phyloP scores from a whole-genome alignment of 2,888 invertebrate genomes.

The Lordiphosa andalusiaca region DNA sequence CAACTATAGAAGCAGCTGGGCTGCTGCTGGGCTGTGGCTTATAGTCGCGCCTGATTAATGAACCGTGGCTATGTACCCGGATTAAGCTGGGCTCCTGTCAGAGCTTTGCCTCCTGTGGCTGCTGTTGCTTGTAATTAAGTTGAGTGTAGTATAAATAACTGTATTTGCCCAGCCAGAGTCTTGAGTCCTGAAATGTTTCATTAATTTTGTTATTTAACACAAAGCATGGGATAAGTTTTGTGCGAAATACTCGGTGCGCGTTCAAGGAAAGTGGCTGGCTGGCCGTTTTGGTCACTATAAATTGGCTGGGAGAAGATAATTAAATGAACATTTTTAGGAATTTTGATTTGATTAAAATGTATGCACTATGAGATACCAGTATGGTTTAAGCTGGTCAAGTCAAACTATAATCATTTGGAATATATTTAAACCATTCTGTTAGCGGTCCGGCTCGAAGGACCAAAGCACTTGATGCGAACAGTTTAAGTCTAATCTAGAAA shows the following conservation, averaged over 20 bases:
- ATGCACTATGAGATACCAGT: no score
- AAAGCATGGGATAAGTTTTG: conserved; percentile 59
- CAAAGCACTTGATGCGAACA: no score
- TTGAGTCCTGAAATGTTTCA: conserved; percentile 60
- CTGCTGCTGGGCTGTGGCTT: conserved; percentile 48
- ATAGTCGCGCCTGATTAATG: conserved; percentile 71
- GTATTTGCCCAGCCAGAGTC: conserved; percentile 52
- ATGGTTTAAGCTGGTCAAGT: no score
- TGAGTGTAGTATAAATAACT: conserved; percentile 72
- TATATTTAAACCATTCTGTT: no score
- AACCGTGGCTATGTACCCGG: conserved; percentile 69
- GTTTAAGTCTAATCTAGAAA: no score
- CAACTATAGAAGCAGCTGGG: conserved; percentile 14
- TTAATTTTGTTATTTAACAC: conserved; percentile 70
- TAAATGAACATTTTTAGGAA: conserved; percentile 3
- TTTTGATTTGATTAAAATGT: no score
- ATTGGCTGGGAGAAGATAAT: neutral
- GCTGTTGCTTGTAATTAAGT: conserved; percentile 66
- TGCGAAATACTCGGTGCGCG: conserved; percentile 29
- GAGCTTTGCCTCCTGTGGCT: conserved; percentile 40
- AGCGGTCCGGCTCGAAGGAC: no score
- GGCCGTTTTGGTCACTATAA: neutral
- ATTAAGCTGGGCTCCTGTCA: conserved; percentile 47
- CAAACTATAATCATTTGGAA: no score
- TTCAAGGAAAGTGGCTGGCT: neutral